Conservation (phyloP, 2,888 invertebrate species). For the Temnothorax ravouxi region DNA sequence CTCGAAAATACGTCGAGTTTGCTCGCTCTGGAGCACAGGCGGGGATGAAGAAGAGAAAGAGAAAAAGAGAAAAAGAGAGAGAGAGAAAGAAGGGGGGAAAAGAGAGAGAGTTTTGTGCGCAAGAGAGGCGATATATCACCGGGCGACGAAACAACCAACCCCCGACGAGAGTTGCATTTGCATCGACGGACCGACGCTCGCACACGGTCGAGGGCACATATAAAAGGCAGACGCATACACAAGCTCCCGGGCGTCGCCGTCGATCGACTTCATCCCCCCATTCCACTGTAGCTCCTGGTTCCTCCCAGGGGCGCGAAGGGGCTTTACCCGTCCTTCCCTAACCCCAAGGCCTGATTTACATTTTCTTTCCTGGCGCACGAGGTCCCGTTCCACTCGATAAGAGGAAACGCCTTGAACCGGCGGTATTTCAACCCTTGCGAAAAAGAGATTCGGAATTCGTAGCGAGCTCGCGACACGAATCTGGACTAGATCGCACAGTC, state of each 20-base stretch:
- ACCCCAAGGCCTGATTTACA: conserved; percentile 80
- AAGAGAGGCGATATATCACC: conserved; percentile 82
- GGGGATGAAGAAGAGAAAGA: conserved; percentile 58
- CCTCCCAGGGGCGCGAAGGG: conserved; percentile 68
- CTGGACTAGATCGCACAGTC: conserved; percentile 43
- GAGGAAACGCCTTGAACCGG: conserved; percentile 80
- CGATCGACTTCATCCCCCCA: conserved; percentile 78
- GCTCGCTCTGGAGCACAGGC: conserved; percentile 57
- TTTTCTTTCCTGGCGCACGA: conserved; percentile 79
- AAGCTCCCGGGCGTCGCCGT: conserved; percentile 64
- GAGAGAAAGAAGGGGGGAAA: conserved; percentile 53
- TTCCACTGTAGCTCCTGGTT: conserved; percentile 53
- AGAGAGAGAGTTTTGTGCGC: conserved; percentile 63
- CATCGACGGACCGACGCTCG: conserved; percentile 80
- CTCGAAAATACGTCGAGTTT: conserved; percentile 78
- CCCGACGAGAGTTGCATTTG: conserved; percentile 85
- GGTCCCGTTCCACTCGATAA: conserved; percentile 79
- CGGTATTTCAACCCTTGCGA: conserved; percentile 79
- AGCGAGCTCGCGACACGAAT: conserved; percentile 33
- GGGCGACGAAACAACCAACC: conserved; percentile 84
- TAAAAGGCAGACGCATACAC: conserved; percentile 56
- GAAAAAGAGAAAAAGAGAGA: conserved; percentile 50
- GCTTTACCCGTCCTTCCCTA: conserved; percentile 73
- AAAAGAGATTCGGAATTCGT: conserved; percentile 65
- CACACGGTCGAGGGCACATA: conserved; percentile 52